These are phyloP conservation scores for Tetramorium parvispinum DNA, from an alignment of 1,140 invertebrate species.

Conservation along the genomic window DNA sequence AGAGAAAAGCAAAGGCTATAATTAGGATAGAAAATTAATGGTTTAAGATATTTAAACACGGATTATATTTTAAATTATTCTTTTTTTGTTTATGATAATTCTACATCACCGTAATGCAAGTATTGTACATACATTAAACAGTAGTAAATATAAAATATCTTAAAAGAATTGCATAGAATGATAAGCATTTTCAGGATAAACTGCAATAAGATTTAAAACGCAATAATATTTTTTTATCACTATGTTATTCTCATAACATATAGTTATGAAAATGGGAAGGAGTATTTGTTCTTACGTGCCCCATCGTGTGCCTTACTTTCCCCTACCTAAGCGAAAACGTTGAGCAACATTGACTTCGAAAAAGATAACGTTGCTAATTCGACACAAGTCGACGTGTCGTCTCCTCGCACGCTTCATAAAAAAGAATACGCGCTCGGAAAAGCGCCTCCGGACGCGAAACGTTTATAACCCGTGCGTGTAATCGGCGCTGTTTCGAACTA, in stretches of 20 bases:
- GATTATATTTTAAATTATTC: not conserved
- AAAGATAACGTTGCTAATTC: constrained; percentile 35
- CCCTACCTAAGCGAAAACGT: not conserved
- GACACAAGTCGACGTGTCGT: not conserved
- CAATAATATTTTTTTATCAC: not conserved
- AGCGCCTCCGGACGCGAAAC: constrained; percentile 33
- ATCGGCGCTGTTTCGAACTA: constrained; percentile 64
- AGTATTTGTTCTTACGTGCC: not conserved
- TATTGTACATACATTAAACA: not conserved
- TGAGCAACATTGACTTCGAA: not conserved
- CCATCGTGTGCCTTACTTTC: not conserved
- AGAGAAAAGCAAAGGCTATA: not conserved
- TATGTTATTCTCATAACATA: not conserved
- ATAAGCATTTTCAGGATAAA: not conserved
- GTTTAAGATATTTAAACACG: not conserved
- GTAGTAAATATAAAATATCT: not conserved
- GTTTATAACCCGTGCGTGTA: constrained; percentile 64
- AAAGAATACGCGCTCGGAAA: not conserved
- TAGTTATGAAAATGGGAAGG: not conserved
- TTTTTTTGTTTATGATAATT: not conserved
- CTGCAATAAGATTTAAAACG: not conserved
- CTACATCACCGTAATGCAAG: too few relatives aligned
- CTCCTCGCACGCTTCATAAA: not conserved
- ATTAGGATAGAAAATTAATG: not conserved
- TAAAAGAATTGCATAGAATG: not conserved